These are phyloP conservation scores for Porites lobata DNA, from an alignment of 92 coral and sea anemone species.

Conservation along the genomic window DNA sequence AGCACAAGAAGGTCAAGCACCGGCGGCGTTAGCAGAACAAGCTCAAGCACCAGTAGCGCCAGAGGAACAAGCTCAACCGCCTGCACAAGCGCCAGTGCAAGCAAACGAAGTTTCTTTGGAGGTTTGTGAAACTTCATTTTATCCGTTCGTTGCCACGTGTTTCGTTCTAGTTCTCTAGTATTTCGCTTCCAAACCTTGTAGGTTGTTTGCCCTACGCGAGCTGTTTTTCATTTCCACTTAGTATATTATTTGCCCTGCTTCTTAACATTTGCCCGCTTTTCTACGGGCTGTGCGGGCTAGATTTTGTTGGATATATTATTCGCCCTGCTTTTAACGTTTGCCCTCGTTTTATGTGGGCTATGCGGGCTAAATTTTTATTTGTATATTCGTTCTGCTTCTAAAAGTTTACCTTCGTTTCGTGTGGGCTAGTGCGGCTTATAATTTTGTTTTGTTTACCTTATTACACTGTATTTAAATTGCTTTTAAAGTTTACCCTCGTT, in stretches of 20 bases:
- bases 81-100: slow-evolving; percentile 5
- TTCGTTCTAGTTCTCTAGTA: background rate
- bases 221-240: background rate
- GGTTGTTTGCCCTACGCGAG: background rate
- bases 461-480: background rate
- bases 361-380: background rate
- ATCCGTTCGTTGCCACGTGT: slow-evolving; percentile 8
- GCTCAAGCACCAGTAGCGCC: slow-evolving; percentile 1
- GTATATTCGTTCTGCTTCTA: background rate
- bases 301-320: too few relatives aligned
- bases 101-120: slow-evolving; percentile 1
- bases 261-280: background rate
- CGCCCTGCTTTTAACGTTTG: slow-evolving; percentile 7
- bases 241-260: background rate
- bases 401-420: background rate
- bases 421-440: background rate
- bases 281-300: slow-evolving; percentile 4
- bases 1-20: background rate
- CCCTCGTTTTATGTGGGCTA: background rate
- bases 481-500: background rate
- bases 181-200: background rate
- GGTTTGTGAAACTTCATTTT: slow-evolving; percentile 4
- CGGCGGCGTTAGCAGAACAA: too few relatives aligned
- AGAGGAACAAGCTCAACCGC: background rate
- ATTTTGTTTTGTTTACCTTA: too few relatives aligned